phyloP scores from a whole-genome alignment of 2,888 invertebrate genomes.

The Cosmia pyralina region DNA sequence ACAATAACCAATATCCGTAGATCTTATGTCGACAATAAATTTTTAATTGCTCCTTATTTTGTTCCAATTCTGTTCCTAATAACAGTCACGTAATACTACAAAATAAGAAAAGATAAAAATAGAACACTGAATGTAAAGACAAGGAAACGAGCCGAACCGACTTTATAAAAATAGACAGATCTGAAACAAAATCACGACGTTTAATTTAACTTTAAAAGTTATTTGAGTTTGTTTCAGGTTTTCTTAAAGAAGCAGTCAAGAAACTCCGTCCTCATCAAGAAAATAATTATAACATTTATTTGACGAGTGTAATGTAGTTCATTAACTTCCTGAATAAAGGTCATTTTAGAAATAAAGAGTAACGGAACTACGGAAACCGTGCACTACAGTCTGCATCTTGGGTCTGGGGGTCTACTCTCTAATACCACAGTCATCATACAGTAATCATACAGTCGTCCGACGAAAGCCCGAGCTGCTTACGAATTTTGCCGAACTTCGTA shows the following conservation, averaged over 20 bases:
- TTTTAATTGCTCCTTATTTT: constrained; percentile 6
- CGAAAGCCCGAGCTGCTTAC: too few species aligned
- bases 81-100: background rate
- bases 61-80: background rate
- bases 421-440: too few species aligned
- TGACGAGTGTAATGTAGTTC: background rate
- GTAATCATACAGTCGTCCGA: too few species aligned
- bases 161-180: background rate
- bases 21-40: constrained; percentile 12
- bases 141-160: background rate
- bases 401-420: too few species aligned
- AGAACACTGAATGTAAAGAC: background rate
- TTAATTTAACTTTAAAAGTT: background rate
- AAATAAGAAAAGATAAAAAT: background rate
- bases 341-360: background rate
- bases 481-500: too few species aligned
- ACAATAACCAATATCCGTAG: constrained; percentile 35
- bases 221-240: background rate
- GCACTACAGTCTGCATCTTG: background rate
- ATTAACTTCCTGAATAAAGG: background rate
- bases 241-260: background rate
- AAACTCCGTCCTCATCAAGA: background rate
- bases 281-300: background rate
- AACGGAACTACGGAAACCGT: background rate
- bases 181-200: background rate